A percentile compares a stretch with the other conserved stretches of the same genome.
Evolutionary conservation across 2,888 invertebrate genomes (phyloP).

Genomic region (Drosophila histrio): DNA sequence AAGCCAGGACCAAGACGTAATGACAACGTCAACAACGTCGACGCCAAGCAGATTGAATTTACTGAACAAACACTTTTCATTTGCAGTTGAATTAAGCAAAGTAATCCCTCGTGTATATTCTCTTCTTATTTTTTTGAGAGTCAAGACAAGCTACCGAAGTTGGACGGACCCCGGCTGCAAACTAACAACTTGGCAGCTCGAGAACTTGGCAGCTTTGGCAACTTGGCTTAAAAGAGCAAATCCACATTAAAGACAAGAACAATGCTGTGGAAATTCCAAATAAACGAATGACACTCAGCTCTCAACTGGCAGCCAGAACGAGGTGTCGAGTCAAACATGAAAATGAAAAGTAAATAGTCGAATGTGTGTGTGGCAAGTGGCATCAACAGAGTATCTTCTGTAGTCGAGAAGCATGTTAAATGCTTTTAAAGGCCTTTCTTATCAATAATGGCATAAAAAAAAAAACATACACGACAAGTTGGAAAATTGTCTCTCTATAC

Average conservation of each 20-base stretch:
- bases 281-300: slow-evolving; percentile 8
- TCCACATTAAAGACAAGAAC: slow-evolving; percentile 34
- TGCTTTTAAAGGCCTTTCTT: slow-evolving; percentile 15
- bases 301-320: slow-evolving; percentile 2
- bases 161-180: slow-evolving; percentile 21
- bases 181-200: slow-evolving; percentile 39
- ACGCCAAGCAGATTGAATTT: slow-evolving; percentile 68
- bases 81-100: slow-evolving; percentile 79
- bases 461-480: background rate
- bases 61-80: slow-evolving; percentile 79
- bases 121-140: background rate
- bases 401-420: background rate
- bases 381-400: background rate
- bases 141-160: slow-evolving; percentile 9
- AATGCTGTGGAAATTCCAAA: slow-evolving; percentile 15
- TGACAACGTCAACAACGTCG: slow-evolving; percentile 74
- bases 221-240: slow-evolving; percentile 15
- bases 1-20: slow-evolving; percentile 48
- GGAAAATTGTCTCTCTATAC: background rate
- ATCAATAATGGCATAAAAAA: slow-evolving; percentile 28
- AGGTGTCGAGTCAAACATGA: slow-evolving; percentile 36
- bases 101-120: slow-evolving; percentile 73
- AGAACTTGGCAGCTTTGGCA: slow-evolving; percentile 6
- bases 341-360: slow-evolving; percentile 45
- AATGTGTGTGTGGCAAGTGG: background rate